Conservation (phyloP, 2,888 invertebrate genomes). For the Parochlus steinenii region DNA sequence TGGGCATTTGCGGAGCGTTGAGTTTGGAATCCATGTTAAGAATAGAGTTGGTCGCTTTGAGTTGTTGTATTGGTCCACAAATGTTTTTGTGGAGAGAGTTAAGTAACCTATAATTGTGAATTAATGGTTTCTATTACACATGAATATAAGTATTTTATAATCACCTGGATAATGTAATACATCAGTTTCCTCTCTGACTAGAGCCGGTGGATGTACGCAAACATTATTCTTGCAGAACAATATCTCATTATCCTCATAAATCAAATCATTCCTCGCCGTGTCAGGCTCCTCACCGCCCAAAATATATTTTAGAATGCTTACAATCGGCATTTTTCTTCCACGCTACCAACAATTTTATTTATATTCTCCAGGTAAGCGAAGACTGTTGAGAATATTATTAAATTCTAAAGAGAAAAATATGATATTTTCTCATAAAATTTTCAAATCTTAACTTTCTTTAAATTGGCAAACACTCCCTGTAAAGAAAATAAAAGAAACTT, state of each 20-base stretch:
- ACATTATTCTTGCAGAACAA: slow-evolving; percentile 92
- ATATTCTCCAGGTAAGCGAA: too few species aligned
- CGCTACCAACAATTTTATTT: too few species aligned
- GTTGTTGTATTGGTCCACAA: slow-evolving; percentile 58
- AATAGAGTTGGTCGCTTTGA: slow-evolving; percentile 65
- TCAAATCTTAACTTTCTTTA: too few species aligned
- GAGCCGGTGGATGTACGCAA: slow-evolving; percentile 86
- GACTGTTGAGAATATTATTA: too few species aligned
- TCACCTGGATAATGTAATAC: slow-evolving; percentile 83
- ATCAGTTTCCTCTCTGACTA: slow-evolving; percentile 65
- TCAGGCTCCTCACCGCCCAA: slow-evolving; percentile 48
- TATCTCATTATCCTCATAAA: slow-evolving; percentile 70
- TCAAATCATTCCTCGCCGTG: slow-evolving; percentile 38
- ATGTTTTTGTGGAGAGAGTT: slow-evolving; percentile 71
- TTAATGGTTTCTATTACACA: too few species aligned
- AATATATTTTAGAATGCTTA: slow-evolving; percentile 59
- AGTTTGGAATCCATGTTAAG: slow-evolving; percentile 90
- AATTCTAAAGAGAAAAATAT: too few species aligned
- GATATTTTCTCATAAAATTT: too few species aligned
- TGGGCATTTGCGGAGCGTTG: slow-evolving; percentile 72
- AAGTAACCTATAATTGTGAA: too few species aligned
- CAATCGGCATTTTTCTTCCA: slow-evolving; percentile 52
- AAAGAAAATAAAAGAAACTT: too few species aligned
- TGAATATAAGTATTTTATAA: too few species aligned
- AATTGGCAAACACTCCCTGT: too few species aligned